These are phyloP conservation scores for Sesia apiformis DNA, from an alignment of 2,888 invertebrate species.

Conservation along the genomic window DNA sequence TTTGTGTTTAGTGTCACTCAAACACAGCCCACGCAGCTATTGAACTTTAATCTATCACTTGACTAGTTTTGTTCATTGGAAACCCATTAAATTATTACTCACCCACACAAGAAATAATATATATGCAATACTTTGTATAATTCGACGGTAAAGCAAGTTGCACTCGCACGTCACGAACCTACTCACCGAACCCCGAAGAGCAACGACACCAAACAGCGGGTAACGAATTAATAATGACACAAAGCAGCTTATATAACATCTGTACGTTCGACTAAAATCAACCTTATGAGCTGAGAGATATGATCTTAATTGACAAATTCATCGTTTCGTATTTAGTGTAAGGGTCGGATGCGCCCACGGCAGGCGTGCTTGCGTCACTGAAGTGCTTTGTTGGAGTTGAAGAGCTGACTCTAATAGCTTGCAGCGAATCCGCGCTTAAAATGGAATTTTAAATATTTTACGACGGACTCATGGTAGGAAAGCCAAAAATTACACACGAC, in stretches of 20 bases:
- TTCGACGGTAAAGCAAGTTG: slow-evolving; percentile 30
- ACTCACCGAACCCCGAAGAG: slow-evolving; percentile 56
- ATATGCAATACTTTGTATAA: neutral
- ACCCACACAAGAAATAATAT: slow-evolving; percentile 10
- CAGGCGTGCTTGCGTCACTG: slow-evolving; percentile 54
- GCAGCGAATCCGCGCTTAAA: slow-evolving; percentile 66
- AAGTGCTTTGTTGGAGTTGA: slow-evolving; percentile 69
- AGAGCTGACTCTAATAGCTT: slow-evolving; percentile 72
- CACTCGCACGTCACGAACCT: slow-evolving; percentile 44
- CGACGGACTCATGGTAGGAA: slow-evolving; percentile 32
- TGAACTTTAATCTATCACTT: too few species aligned
- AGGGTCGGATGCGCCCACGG: slow-evolving; percentile 42
- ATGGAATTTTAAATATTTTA: slow-evolving; percentile 70
- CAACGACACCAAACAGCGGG: slow-evolving; percentile 67
- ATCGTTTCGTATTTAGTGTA: slow-evolving; percentile 42
- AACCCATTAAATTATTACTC: slow-evolving; percentile 10
- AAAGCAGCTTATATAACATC: slow-evolving; percentile 51
- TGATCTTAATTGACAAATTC: slow-evolving; percentile 57
- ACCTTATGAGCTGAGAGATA: slow-evolving; percentile 51
- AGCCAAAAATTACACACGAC: neutral
- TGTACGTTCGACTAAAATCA: slow-evolving; percentile 30
- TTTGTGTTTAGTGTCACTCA: too few species aligned
- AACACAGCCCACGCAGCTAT: too few species aligned
- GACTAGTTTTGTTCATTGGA: slow-evolving; percentile 8
- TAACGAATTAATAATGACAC: slow-evolving; percentile 63